Percentiles rank a stretch among this genome's conserved stretches.
Conservation (phyloP, 1,140 invertebrate genomes). For the Caenorhabditis briggsae region DNA sequence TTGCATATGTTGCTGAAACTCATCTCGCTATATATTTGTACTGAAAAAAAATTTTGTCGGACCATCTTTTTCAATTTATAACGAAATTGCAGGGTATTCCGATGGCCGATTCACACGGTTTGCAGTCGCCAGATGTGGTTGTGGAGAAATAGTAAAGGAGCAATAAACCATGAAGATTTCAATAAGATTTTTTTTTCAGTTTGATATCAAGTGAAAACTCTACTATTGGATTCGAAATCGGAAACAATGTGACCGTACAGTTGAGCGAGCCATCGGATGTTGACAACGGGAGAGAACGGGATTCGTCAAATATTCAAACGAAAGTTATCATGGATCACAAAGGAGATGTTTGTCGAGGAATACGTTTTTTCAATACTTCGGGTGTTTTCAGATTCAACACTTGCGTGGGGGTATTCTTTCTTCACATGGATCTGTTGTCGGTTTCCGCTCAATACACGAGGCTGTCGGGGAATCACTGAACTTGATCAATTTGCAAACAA, state of each 20-base stretch:
- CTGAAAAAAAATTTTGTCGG: no score
- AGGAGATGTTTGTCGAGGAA: background rate
- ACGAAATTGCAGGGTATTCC: conserved; percentile 17
- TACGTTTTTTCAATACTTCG: background rate
- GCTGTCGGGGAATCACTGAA: conserved; percentile 3
- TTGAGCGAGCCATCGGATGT: conserved; percentile 31
- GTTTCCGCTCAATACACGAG: conserved; percentile 19
- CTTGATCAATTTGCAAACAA: conserved; percentile 24
- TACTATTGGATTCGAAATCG: conserved; percentile 5
- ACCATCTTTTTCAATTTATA: no score
- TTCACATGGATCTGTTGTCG: conserved; percentile 12
- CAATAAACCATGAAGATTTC: background rate
- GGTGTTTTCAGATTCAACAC: conserved; percentile 14
- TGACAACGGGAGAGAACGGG: conserved; percentile 45
- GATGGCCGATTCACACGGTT: conserved; percentile 40
- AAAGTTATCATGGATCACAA: conserved; percentile 41
- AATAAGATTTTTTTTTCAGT: background rate
- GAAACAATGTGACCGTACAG: conserved; percentile 21
- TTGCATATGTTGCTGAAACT: background rate
- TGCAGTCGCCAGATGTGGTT: conserved; percentile 41
- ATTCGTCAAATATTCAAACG: conserved; percentile 47
- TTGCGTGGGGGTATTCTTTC: conserved; percentile 20
- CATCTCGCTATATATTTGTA: background rate
- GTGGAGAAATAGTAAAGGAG: conserved; percentile 22
- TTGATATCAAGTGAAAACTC: conserved; percentile 19